Percentiles rank a stretch among this genome's conserved stretches.
These are phyloP conservation scores for Notospermus geniculatus DNA, from an alignment of 1,140 invertebrate species.

Conservation along the genomic window DNA sequence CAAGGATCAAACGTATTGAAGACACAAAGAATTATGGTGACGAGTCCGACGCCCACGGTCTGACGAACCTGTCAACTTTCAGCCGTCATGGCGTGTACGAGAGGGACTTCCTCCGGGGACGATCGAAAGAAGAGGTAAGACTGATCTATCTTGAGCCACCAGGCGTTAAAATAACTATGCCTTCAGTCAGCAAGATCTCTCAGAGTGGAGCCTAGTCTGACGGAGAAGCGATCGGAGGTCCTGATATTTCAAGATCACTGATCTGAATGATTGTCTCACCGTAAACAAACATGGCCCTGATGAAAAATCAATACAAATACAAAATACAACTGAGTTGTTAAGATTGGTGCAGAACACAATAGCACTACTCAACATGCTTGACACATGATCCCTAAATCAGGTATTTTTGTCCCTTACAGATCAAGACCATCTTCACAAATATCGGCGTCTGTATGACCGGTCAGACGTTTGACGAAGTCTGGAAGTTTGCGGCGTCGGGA, in stretches of 20 bases:
- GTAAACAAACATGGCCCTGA: neutral
- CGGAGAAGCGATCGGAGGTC: no score
- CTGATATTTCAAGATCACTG: no score
- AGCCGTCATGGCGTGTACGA: slow-evolving; percentile 48
- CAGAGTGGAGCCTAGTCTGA: no score
- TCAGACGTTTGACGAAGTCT: slow-evolving; percentile 41
- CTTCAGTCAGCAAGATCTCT: no score
- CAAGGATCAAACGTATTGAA: slow-evolving; percentile 41
- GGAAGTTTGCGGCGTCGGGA: slow-evolving; percentile 33
- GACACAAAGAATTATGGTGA: slow-evolving; percentile 53
- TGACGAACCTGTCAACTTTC: slow-evolving; percentile 50
- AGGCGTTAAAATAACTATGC: no score
- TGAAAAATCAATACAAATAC: neutral
- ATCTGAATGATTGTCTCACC: no score
- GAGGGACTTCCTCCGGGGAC: slow-evolving; percentile 48
- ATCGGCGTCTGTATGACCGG: slow-evolving; percentile 47
- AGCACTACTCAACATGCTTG: neutral
- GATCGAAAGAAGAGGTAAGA: slow-evolving; percentile 48
- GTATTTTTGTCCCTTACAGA: slow-evolving; percentile 31
- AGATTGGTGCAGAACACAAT: neutral
- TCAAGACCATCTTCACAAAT: slow-evolving; percentile 42
- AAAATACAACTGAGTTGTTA: neutral
- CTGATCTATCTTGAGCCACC: no score
- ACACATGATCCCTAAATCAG: neutral
- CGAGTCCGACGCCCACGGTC: slow-evolving; percentile 46